Conservation (phyloP, 2,888 invertebrate genomes). For the Entomobrya proxima region DNA sequence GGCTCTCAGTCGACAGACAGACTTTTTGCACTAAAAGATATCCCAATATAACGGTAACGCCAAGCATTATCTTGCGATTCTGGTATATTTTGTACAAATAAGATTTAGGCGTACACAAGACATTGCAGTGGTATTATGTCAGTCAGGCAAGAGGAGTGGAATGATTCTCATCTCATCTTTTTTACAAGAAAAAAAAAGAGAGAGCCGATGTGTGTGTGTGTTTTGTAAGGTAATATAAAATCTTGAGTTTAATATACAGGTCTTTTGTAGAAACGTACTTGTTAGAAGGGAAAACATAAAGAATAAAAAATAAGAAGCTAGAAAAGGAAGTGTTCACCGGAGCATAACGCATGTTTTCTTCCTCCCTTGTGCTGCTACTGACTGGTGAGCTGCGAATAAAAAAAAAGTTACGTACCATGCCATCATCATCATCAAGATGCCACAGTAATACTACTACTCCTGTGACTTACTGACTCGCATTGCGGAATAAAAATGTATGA, state of each 20-base stretch:
- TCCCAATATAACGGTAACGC: conserved; percentile 1
- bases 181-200: neutral
- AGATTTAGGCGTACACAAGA: conserved; percentile 5
- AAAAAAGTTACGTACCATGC: neutral
- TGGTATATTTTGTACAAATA: neutral
- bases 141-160: neutral
- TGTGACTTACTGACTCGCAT: conserved; percentile 49
- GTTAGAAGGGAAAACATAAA: conserved; percentile 40
- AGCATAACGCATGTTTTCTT: conserved; percentile 66
- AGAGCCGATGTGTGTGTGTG: too few relatives aligned
- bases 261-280: neutral
- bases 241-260: too few relatives aligned
- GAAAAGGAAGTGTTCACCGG: conserved; percentile 54
- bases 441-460: neutral
- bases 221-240: too few relatives aligned
- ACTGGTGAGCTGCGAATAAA: conserved; percentile 26
- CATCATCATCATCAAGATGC: conserved; percentile 5
- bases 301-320: conserved; percentile 36
- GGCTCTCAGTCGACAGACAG: too few relatives aligned
- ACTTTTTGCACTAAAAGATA: too few relatives aligned
- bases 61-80: neutral
- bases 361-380: conserved; percentile 9
- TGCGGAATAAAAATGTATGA: conserved; percentile 32
- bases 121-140: conserved; percentile 36
- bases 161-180: neutral